Evolutionary conservation across 2,888 invertebrate species (phyloP), one percentile per base, ranked within the genome.

Genomic region (Zygogramma bicolorata): DNA sequence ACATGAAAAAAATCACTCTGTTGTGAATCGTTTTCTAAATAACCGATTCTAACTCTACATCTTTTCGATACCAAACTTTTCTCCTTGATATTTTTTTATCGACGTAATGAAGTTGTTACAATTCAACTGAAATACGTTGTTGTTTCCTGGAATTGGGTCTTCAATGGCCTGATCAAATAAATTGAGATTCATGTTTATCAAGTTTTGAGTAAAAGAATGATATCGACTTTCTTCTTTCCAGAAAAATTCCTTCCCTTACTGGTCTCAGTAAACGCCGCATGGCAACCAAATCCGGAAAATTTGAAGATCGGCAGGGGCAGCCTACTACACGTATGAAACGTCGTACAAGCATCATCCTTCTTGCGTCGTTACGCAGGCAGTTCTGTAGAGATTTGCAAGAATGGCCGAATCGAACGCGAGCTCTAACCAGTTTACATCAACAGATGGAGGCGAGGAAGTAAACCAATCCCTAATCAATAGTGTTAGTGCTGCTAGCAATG

Each of bases 321-420:
- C 77, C 79, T 38, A 13, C 63, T 67, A 79, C 80, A 80, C 85
- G 85, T 81, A 85, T 85, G 85, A 84, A 82, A 82, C 79, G 70
- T 68, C 69, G 73, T 76, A 78, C 75, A 68, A 80, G 74, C 71
- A 74, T 68, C 58, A 73, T 76, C 53, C 83, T 83, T 81, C 85
- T 86, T 71, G 85, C 86, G 83, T 82, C 76, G 59, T 82, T 84
- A 79, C 87, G 87, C 81, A 84, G 74, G 65, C 74, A 77, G 68
- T 77, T 75, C 38, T 63, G 72, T 65, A 85, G 88, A 82, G 88
- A 88, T 78, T 83, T 88, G 73, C 85, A 85, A 82, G 88, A 88
- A 87, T 88, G 88, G 88, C 86, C 83, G 80, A 85, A 78, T 77
- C 83, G 79, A 79, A 81, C 78, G 78, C 82, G 84, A 83, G 84